Evolutionary conservation across 2,888 invertebrate genomes (phyloP).

Genomic region (Pristionchus entomophagus): DNA sequence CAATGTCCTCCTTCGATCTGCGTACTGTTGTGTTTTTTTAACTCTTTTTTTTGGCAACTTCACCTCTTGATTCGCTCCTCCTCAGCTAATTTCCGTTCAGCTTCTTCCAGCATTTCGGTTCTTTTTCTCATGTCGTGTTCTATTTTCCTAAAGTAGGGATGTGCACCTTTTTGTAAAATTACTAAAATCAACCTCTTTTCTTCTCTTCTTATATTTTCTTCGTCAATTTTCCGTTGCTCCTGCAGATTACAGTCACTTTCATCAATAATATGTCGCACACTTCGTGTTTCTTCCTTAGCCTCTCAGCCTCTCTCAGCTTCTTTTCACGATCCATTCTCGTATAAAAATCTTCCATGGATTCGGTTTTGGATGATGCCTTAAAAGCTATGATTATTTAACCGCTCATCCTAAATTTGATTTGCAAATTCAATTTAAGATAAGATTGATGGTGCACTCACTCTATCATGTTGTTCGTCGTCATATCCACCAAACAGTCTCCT

Average conservation of each 20-base stretch:
- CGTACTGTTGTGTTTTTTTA: not conserved
- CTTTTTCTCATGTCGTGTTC: not conserved
- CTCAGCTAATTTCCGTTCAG: not conserved
- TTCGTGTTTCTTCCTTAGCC: not conserved
- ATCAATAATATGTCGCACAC: no score
- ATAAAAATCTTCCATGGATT: not conserved
- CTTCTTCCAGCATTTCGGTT: not conserved
- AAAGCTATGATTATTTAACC: no score
- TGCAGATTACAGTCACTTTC: not conserved
- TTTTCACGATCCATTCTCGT: not conserved
- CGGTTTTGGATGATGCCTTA: not conserved
- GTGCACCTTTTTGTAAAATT: no score
- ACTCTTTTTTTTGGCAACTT: not conserved
- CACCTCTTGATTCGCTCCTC: not conserved
- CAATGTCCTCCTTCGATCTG: not conserved
- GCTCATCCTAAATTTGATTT: no score
- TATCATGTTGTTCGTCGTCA: no score
- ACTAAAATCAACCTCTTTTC: not conserved
- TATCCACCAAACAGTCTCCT: no score
- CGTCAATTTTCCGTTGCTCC: not conserved
- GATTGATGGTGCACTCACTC: no score
- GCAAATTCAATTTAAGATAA: no score
- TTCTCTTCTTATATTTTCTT: not conserved
- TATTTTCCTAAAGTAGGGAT: not conserved
- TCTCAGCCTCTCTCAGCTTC: not conserved